Base-by-base conservation (phyloP, 2,888 invertebrate species). In the Volucella zonaria region DNA sequence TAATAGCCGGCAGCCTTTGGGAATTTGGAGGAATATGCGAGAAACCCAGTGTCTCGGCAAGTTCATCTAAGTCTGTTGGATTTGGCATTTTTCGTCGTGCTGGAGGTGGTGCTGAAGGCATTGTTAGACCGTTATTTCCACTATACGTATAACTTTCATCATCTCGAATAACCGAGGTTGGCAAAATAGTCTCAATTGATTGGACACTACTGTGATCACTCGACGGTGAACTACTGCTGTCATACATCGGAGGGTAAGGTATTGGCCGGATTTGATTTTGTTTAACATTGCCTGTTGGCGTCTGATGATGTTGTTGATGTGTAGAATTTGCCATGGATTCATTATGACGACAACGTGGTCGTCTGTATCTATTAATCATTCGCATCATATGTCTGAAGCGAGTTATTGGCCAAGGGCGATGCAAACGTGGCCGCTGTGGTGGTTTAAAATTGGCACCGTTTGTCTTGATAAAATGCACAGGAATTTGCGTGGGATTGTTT, bases 31-130 rank as follows among this genome's bases (percentile, higher is more conserved):
- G 74, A 61, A 83, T 80, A 78, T 91, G 91, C 12, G 92, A 91
- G 77, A 93, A 93, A 9, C 93, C 93, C 80, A 94, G 89, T 18
- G 93, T 92, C 87, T 94, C 94, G 82, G 93, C 93, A 73, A 94
- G 90, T 82, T 94, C 94, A 88, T 93, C 93, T 83, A 94, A 89
- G 85, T 91, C 92, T 38, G 92, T 92, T 86, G 91, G 92, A 89
- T 91, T 92, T 73, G 92, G 92, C 88, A 93, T 92, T 89, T 92
- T 93, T 59, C 92, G 91, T 11, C 93, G 90, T 18, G 92, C 90
- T 31, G 93, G 93, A 14, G 92, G 93, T 45, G 93, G 93, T 2
- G 92, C 92, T 1, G 93, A 93, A 8, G 91, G 91, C 87, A 91
- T 71, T 14, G 88, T 90, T 12, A 88, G 85, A 14, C 88, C 88